Base-by-base conservation (phyloP, 2,888 invertebrate genomes). In the Agonopterix alstromeriana region DNA sequence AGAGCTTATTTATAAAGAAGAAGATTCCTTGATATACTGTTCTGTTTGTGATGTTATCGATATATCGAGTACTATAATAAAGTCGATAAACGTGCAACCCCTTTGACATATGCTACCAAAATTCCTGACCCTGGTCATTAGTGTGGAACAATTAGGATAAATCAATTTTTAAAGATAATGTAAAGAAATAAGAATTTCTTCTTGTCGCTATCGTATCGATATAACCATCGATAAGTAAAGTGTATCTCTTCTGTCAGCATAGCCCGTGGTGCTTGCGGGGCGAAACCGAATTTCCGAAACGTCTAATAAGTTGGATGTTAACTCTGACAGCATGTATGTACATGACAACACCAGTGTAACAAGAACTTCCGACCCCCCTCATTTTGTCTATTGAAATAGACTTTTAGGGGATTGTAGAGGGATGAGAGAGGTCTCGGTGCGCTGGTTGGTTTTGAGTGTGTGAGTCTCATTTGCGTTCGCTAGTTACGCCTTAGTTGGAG, bases 271-370 rank as follows among this genome's bases (percentile, higher is more conserved):
- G 77, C 77, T 80, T 77, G 78, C 77, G 77, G 75, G 77, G 82
- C 77, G 72, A 84, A 85, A 86, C 85, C 84, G 82, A 85, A 86
- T 86, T 86, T 86, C 85, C 84, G 83, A 84, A 86, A 84, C 78
- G 84, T 87, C 85, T 87, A 87, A 87, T 87, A 86, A 87, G 84
- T 86, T 85, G 84, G 82, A 82, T 86, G 84, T 83, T 82, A 85
- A 84, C 67, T 74, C 77, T 70, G 73, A 81, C 82, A 78, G 77
- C 72, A 73, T 75, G 72, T 75, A 79, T 78, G 74, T 82, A 80
- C 76, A 72, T 73, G 80, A 77, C 77, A 71, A 67, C 58, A 64
- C 82, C 82, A 77, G 53, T 57, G 48, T 53, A 56, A 46, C 53
- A 46, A 67, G 78, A 77, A 52, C 77, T 61, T 45, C 63, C 57